Conservation (phyloP, 2,888 invertebrate species). For the Clivina fossor region DNA sequence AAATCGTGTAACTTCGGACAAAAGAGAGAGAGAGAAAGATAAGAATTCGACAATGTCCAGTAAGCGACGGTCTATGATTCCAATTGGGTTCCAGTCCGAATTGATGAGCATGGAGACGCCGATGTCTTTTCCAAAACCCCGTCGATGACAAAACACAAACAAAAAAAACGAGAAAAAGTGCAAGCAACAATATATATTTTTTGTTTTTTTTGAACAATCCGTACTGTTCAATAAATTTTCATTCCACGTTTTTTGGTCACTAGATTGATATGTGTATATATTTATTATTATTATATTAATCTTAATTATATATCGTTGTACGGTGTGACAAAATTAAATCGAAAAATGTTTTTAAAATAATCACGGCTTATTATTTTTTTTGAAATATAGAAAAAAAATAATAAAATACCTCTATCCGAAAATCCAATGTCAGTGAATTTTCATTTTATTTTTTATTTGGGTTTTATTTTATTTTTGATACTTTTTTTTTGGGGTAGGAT, state of each 20-base stretch:
- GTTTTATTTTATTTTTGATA: constrained; percentile 18
- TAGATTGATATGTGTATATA: constrained; percentile 50
- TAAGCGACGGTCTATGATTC: constrained; percentile 2
- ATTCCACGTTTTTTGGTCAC: constrained; percentile 45
- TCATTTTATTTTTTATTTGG: constrained; percentile 25
- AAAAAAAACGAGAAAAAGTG: constrained; percentile 20
- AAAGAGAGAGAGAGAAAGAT: background rate
- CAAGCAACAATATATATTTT: constrained; percentile 24
- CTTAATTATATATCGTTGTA: constrained; percentile 54
- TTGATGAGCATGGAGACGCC: too few species aligned
- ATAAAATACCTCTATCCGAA: constrained; percentile 27
- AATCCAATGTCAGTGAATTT: constrained; percentile 37
- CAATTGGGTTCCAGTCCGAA: background rate
- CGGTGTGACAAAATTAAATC: constrained; percentile 54
- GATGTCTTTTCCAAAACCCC: constrained; percentile 13
- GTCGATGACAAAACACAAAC: constrained; percentile 25
- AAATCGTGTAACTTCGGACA: background rate
- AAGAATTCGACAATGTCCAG: background rate
- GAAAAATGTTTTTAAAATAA: constrained; percentile 52
- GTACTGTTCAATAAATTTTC: constrained; percentile 45
- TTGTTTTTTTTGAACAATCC: constrained; percentile 42
- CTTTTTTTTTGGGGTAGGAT: constrained; percentile 19
- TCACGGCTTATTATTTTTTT: constrained; percentile 41
- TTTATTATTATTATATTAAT: constrained; percentile 53
- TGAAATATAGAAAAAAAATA: constrained; percentile 19